Conservation (phyloP, 2,797 vertebrate species). For the Neomorphus geoffroyi region DNA sequence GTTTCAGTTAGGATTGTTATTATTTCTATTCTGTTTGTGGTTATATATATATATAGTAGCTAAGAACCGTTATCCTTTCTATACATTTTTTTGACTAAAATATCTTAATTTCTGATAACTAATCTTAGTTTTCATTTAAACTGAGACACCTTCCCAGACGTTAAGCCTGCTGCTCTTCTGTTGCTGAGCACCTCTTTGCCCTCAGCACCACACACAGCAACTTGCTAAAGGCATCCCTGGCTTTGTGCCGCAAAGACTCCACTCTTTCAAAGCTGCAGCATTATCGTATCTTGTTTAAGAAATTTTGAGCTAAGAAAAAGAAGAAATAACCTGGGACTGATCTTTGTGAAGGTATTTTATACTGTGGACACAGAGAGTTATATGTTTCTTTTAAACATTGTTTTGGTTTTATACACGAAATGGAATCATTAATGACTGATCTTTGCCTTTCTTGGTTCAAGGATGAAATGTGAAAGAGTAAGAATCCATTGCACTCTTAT, state of each 20-base stretch:
- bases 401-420: background rate
- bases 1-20: too few relatives aligned
- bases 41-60: too few relatives aligned
- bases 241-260: background rate
- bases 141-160: too few relatives aligned
- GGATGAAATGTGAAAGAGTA: background rate
- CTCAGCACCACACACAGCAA: background rate
- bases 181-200: rapidly evolving
- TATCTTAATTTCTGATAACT: too few relatives aligned
- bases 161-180: background rate
- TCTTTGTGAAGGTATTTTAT: background rate
- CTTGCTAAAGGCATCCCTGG: background rate
- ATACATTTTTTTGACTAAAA: too few relatives aligned
- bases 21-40: too few relatives aligned
- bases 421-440: background rate
- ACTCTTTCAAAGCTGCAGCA: background rate
- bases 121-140: too few relatives aligned
- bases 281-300: background rate
- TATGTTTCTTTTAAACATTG: background rate
- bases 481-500: background rate
- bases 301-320: background rate
- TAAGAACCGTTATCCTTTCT: too few relatives aligned
- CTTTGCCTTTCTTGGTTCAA: background rate
- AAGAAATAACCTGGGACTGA: background rate
- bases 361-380: background rate